These are phyloP conservation scores for Arge pagana DNA, from an alignment of 2,888 invertebrate species.

Conservation along the genomic window DNA sequence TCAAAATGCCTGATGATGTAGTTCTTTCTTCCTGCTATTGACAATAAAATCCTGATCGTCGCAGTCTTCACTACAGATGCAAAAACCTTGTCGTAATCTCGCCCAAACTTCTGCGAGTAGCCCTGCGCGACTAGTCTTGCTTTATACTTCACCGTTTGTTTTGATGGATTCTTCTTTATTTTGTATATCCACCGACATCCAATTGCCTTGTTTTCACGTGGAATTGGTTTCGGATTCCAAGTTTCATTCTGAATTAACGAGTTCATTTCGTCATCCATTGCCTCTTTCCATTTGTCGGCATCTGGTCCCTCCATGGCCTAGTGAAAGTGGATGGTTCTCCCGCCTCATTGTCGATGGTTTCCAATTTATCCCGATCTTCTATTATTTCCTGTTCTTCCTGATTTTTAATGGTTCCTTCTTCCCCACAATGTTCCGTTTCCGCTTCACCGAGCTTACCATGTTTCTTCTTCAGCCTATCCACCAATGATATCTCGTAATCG, in stretches of 20 bases:
- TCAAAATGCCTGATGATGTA: slow-evolving; percentile 33
- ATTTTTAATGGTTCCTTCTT: too few relatives aligned
- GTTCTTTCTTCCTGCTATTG: slow-evolving; percentile 27
- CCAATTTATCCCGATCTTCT: neutral
- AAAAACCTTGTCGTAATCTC: slow-evolving; percentile 44
- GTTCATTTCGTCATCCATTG: slow-evolving; percentile 34
- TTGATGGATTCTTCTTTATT: slow-evolving; percentile 35
- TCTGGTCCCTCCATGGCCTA: slow-evolving; percentile 23
- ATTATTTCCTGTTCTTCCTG: too few relatives aligned
- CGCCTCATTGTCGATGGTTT: neutral
- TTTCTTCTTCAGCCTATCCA: too few relatives aligned
- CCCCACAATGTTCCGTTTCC: too few relatives aligned
- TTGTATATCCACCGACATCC: slow-evolving; percentile 40
- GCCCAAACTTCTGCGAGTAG: slow-evolving; percentile 37
- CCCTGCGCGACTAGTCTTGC: slow-evolving; percentile 43
- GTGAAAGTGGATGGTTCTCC: slow-evolving; percentile 17
- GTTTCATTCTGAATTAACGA: slow-evolving; percentile 29
- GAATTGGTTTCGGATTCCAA: slow-evolving; percentile 33
- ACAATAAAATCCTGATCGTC: slow-evolving; percentile 29
- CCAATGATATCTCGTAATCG: too few relatives aligned
- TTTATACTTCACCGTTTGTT: slow-evolving; percentile 35
- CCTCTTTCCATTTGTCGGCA: slow-evolving; percentile 27
- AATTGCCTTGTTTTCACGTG: slow-evolving; percentile 29
- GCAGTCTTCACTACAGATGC: slow-evolving; percentile 40
- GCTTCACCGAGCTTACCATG: too few relatives aligned